Evolutionary conservation across 2,888 invertebrate genomes (phyloP), one percentile per base, ranked within the genome.

Genomic region (Mayetiola destructor): DNA sequence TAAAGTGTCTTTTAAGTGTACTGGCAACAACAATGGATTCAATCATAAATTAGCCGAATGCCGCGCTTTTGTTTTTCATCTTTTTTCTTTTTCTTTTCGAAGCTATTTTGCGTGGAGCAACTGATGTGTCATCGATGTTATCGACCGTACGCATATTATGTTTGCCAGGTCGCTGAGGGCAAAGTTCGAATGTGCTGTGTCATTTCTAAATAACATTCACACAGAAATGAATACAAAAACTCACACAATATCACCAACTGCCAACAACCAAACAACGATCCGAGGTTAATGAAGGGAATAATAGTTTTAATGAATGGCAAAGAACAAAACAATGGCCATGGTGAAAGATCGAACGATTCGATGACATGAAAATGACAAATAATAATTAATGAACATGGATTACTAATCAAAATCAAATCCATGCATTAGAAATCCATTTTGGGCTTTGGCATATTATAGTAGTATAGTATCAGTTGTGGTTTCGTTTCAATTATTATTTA

Each of bases 161-260:
- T 16, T 27, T 6, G 21, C 20, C 39, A 39, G 16, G 16, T 39
- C 37, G n/a, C 21, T 21, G 8, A 2, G 42, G n/a, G 5, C 27
- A 14, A 6, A 48, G 1, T 48, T 48, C n/a, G n/a, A n/a, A n/a
- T 48, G 4, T 48, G 48, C 48, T 48, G 48, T 27, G 48, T 48
- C 48, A 48, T 9, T 48, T 48, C 48, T 48, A 48, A n/a, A 48
- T 48, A 27, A 48, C 48, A 48, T n/a, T n/a, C 48, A 48, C 27
- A 48, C n/a, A n/a, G n/a, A 48, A 27, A 27, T 27, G 27, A 23
- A 48, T n/a, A 27, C 27, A 23, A 40, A 23, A 27, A 14, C 42
- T n/a, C n/a, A n/a, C n/a, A n/a, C 9, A n/a, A 27, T 14, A 3
- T 27, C n/a, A 27, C n/a, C 37, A n/a, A 27, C 27, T n/a, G 48